A percentile compares a stretch with the other conserved stretches of the same genome.
Conservation (phyloP, 2,888 invertebrate species). For the Lasius platythorax region DNA sequence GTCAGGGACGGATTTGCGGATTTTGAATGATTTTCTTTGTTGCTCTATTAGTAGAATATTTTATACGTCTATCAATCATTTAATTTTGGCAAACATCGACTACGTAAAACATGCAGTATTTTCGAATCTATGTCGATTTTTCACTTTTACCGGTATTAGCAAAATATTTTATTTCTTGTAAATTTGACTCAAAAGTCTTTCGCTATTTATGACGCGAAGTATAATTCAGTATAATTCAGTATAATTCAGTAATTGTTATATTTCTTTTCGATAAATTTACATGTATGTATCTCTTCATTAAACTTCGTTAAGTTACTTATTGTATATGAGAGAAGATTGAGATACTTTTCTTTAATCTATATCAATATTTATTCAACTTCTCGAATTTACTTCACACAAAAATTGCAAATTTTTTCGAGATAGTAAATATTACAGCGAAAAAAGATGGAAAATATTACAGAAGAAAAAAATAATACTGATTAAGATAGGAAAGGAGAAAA, state of each 20-base stretch:
- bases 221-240: no score
- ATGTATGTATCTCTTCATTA: no score
- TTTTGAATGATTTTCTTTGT: slow-evolving; percentile 21
- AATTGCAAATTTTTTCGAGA: no score
- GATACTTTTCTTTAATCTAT: background rate
- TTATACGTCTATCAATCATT: background rate
- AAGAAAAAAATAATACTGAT: background rate
- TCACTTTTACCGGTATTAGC: background rate
- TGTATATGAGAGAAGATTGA: no score
- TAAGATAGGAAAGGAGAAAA: background rate
- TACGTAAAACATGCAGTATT: background rate
- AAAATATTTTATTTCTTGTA: background rate
- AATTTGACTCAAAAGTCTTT: background rate
- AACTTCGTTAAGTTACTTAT: no score
- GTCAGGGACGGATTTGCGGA: slow-evolving; percentile 70
- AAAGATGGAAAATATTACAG: background rate
- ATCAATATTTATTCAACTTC: background rate
- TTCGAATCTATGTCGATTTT: background rate
- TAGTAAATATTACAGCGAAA: background rate
- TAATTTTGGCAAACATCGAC: background rate
- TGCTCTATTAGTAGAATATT: slow-evolving; percentile 2
- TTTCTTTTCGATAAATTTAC: no score
- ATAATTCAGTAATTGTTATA: no score
- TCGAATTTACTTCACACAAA: background rate
- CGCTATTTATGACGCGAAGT: background rate